Evolutionary conservation across 30 jellyfish, hydroid and myxozoan genomes (phyloP), one percentile per base, ranked within the genome.

Genomic region (Aurelia aurita complex sp. Pacific): DNA sequence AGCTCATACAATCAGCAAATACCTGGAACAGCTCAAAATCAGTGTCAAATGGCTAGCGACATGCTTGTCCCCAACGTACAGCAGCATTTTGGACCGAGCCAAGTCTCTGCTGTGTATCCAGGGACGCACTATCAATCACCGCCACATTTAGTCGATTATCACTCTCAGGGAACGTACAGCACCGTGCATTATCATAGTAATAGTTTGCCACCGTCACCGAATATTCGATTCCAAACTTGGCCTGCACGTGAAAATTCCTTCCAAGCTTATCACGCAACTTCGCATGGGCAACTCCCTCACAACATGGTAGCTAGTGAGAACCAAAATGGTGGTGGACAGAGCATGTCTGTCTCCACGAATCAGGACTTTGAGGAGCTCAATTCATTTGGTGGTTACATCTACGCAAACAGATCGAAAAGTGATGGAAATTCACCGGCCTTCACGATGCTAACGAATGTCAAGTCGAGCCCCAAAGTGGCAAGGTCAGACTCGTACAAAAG

Each of bases 61-160:
- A 89, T 89, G 97, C 91, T 89, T 40, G 97, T 89, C 40, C 88
- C 97, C 53, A 89, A 76, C 67, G 91, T 89, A 14, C 97, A 89
- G 86, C 97, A 87, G 73, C 89, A 87, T 76, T 84, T 84, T 67
- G 91, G 83, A 77, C 80, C 96, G 72, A 46, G 74, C 69, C 96
- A 87, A 70, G 90, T 87, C n/a, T 85, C 90, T 16, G 73, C 91
- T 5, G 89, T 87, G 46, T 87, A 87, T 70, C 75, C 91, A 42
- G 96, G 96, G 19, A 79, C 88, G 13, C 90, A 79, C 71, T 87
- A 87, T 73, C 96, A 87, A 75, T 75, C 96, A 57, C 87, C 96
- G 53, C 87, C 90, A 32, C 96, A 87, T 70, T 60, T 87, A 66
- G 82, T 72, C 65, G 96, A 87, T 29, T 87, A 87, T 53, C 90